A percentile compares a stretch with the other conserved stretches of the same genome.
Evolutionary conservation across 2,113 vertebrate species (phyloP).

Genomic region (Osmerus eperlanus): DNA sequence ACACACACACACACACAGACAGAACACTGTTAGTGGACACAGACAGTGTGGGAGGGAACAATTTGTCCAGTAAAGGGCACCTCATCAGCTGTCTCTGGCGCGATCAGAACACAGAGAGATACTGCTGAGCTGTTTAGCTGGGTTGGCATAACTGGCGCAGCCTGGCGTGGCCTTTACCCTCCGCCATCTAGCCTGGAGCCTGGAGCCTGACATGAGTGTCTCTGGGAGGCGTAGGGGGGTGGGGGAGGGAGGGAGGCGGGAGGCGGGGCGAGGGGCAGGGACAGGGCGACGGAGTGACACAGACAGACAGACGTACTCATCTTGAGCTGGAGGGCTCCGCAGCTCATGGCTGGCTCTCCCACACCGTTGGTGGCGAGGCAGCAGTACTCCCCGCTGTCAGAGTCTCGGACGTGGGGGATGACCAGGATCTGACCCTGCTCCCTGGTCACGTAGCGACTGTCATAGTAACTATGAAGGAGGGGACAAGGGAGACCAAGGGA

Average conservation of each 20-base stretch:
- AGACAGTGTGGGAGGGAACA: background rate
- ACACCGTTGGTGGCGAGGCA: constrained; percentile 87
- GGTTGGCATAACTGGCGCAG: no score
- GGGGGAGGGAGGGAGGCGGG: no score
- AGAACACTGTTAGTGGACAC: background rate
- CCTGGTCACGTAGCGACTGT: constrained; percentile 83
- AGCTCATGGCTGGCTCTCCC: constrained; percentile 85
- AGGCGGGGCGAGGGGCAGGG: background rate
- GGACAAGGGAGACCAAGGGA: background rate
- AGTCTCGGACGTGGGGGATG: constrained; percentile 86
- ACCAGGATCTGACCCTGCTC: constrained; percentile 90
- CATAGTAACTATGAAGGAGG: constrained; percentile 78
- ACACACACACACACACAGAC: constrained; percentile 76
- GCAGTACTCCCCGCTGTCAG: constrained; percentile 91
- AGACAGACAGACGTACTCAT: constrained; percentile 83
- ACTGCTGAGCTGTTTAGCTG: no score
- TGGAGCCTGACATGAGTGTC: no score
- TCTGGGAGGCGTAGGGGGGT: no score
- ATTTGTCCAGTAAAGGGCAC: background rate
- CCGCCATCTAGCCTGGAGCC: no score
- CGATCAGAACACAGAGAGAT: no score
- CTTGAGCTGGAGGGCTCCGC: constrained; percentile 96
- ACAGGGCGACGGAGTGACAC: no score
- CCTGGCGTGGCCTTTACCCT: no score
- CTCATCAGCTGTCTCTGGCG: no score